These are phyloP conservation scores for Oncorhynchus clarkii DNA, from an alignment of 2,113 vertebrate species.

Conservation along the genomic window DNA sequence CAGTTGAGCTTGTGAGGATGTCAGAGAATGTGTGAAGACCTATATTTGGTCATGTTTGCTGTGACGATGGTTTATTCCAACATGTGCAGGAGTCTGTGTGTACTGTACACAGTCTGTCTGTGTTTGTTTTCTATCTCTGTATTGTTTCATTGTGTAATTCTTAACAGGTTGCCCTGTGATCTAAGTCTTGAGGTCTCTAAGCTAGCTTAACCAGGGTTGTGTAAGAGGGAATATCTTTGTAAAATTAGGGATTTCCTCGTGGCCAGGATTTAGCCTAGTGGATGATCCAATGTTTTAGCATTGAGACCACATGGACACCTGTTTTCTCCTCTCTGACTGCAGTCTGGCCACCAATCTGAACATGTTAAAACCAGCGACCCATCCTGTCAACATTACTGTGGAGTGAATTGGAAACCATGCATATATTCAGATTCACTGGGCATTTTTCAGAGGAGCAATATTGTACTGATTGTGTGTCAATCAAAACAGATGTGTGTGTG, in stretches of 20 bases:
- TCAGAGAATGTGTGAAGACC: not conserved
- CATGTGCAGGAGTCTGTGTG: not conserved
- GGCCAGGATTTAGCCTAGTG: not conserved
- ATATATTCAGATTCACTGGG: too few species aligned
- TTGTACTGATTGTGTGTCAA: not conserved
- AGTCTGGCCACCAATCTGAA: not conserved
- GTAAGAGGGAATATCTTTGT: conserved; percentile 9
- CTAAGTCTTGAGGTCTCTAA: conserved; percentile 9
- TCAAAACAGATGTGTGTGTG: not conserved
- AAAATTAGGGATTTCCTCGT: conserved; percentile 18
- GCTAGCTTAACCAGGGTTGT: not conserved
- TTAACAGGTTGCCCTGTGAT: not conserved
- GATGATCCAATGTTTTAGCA: conserved; percentile 10
- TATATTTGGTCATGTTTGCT: not conserved
- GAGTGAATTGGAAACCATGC: too few species aligned
- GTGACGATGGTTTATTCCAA: not conserved
- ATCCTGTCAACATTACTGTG: too few species aligned
- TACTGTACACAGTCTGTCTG: not conserved
- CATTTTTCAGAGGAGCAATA: not conserved
- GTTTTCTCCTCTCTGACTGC: not conserved
- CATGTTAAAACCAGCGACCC: not conserved
- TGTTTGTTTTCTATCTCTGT: not conserved
- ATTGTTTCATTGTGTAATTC: not conserved
- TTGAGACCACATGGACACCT: conserved; percentile 11
- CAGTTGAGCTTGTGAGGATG: too few species aligned